Evolutionary conservation across 2,888 invertebrate genomes (phyloP).

Genomic region (Urechis unicinctus): DNA sequence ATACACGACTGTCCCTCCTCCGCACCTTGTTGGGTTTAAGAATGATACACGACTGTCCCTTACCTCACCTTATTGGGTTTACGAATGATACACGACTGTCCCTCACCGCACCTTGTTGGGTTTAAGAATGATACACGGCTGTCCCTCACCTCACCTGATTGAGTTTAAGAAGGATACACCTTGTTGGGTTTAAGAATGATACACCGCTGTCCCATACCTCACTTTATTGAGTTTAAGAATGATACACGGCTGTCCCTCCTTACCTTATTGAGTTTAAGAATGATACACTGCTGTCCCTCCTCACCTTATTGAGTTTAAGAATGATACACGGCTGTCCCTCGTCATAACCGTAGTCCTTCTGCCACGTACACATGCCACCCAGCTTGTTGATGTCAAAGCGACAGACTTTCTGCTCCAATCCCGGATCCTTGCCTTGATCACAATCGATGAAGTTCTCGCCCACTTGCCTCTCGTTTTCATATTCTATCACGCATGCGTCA

Average conservation of each 20-base stretch:
- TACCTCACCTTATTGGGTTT: slow-evolving; percentile 94
- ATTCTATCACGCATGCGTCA: slow-evolving; percentile 28
- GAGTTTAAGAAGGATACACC: too few relatives aligned
- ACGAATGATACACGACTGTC: slow-evolving; percentile 86
- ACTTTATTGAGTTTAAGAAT: too few relatives aligned
- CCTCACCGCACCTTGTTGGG: too few relatives aligned
- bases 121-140: slow-evolving; percentile 91
- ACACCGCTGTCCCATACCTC: too few relatives aligned
- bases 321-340: slow-evolving; percentile 85
- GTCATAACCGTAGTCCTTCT: slow-evolving; percentile 77
- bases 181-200: too few relatives aligned
- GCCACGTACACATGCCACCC: slow-evolving; percentile 62
- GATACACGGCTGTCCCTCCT: too few relatives aligned
- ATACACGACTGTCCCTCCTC: slow-evolving; percentile 82
- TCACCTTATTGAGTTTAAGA: slow-evolving; percentile 90
- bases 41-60: too few relatives aligned
- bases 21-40: too few relatives aligned
- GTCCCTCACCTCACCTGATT: slow-evolving; percentile 79
- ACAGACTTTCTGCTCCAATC: slow-evolving; percentile 60
- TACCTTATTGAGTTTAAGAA: slow-evolving; percentile 93
- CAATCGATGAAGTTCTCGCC: slow-evolving; percentile 60
- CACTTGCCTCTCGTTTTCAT: slow-evolving; percentile 42
- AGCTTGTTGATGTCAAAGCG: slow-evolving; percentile 66
- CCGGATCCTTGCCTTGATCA: slow-evolving; percentile 31
- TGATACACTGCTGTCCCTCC: slow-evolving; percentile 83